Evolutionary conservation across 1,140 invertebrate genomes (phyloP).

Genomic region (Cydia amplana): DNA sequence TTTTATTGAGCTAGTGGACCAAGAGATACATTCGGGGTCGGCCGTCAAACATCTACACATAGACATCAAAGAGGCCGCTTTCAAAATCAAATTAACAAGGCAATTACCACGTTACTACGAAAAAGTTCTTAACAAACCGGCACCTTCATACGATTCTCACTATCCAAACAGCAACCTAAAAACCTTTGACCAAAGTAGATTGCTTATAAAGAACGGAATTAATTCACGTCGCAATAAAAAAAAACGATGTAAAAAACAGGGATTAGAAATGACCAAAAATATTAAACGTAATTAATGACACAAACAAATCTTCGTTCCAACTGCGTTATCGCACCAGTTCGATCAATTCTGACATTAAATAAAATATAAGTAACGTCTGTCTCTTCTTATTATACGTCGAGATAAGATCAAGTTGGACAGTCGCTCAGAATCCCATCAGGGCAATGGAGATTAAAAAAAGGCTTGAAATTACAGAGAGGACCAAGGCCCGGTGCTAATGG

Average conservation of each 20-base stretch:
- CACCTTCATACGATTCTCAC: constrained; percentile 52
- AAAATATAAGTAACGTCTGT: constrained; percentile 79
- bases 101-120: constrained; percentile 70
- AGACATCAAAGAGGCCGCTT: constrained; percentile 64
- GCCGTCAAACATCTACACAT: constrained; percentile 57
- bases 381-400: constrained; percentile 73
- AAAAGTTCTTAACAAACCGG: constrained; percentile 54
- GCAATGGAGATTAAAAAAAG: constrained; percentile 67
- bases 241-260: constrained; percentile 34
- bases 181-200: constrained; percentile 16
- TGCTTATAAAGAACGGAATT: constrained; percentile 15
- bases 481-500: constrained; percentile 69
- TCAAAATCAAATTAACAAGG: constrained; percentile 72
- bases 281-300: constrained; percentile 71
- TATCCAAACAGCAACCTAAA: constrained; percentile 41
- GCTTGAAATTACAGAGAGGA: constrained; percentile 71
- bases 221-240: constrained; percentile 33
- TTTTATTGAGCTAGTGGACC: constrained; percentile 22
- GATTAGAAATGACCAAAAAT: constrained; percentile 48
- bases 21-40: constrained; percentile 61
- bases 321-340: constrained; percentile 67
- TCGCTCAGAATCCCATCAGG: constrained; percentile 75
- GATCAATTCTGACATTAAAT: constrained; percentile 77
- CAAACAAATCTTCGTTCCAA: constrained; percentile 69
- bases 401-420: constrained; percentile 76